phyloP scores from a whole-genome alignment of 2,113 vertebrate genomes.

The Phyllostomus discolor region DNA sequence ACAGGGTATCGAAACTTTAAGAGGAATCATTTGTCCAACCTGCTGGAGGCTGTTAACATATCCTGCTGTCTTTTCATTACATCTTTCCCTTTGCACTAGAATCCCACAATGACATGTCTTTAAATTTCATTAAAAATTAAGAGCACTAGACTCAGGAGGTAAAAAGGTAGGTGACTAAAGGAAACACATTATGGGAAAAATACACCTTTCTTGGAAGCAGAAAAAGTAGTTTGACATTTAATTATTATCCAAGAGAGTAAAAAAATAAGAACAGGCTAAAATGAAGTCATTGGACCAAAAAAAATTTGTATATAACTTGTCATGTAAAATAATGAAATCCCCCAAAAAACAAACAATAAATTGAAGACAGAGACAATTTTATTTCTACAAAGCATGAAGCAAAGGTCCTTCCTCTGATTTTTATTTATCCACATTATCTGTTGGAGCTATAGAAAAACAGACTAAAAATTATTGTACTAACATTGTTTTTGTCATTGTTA shows the following conservation, averaged over 20 bases:
- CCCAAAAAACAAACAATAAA: background rate
- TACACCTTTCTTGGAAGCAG: background rate
- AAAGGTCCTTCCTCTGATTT: background rate
- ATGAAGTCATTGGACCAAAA: background rate
- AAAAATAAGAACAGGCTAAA: background rate
- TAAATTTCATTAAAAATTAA: constrained; percentile 55
- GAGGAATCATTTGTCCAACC: background rate
- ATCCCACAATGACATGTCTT: background rate
- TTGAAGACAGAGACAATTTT: background rate
- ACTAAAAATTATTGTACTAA: background rate
- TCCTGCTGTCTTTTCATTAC: constrained; percentile 48
- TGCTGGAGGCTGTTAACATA: background rate
- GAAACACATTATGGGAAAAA: background rate
- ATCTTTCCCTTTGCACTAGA: background rate
- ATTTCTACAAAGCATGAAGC: background rate
- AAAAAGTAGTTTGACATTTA: background rate
- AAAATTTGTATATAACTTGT: background rate
- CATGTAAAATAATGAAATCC: background rate
- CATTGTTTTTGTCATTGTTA: background rate
- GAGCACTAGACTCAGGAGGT: background rate
- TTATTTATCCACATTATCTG: background rate
- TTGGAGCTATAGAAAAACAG: background rate
- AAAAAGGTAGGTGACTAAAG: constrained; percentile 22
- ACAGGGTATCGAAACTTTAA: background rate
- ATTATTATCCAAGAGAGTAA: background rate